phyloP scores from a whole-genome alignment of 2,797 vertebrate species.

The Erpetoichthys calabaricus region DNA sequence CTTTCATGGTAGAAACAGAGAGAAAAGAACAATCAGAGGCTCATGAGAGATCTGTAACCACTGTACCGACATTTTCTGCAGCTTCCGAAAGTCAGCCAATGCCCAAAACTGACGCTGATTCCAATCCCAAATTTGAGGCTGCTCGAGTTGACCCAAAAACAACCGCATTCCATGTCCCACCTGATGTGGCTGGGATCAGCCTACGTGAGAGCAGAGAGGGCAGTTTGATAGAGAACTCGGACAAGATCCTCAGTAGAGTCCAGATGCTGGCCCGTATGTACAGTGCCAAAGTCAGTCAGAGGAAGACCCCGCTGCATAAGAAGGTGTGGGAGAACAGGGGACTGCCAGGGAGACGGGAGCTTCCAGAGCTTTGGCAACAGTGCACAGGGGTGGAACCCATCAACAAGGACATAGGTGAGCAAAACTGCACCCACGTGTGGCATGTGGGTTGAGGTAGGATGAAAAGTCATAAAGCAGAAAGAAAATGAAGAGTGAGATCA shows the following conservation, averaged over 20 bases:
- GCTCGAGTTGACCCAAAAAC: rapidly evolving
- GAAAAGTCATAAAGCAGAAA: too few relatives aligned
- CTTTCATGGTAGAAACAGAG: too few relatives aligned
- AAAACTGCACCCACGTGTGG: too few relatives aligned
- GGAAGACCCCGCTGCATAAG: constrained; percentile 58
- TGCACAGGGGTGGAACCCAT: constrained; percentile 9
- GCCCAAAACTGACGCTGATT: constrained; percentile 9
- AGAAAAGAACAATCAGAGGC: too few relatives aligned
- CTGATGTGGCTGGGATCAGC: constrained; percentile 36
- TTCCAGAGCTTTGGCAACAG: constrained; percentile 16
- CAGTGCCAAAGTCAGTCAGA: constrained; percentile 55
- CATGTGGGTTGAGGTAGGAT: too few relatives aligned
- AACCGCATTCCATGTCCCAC: background rate
- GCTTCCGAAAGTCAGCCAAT: background rate
- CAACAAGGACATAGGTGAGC: constrained; percentile 8
- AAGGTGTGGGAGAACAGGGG: constrained; percentile 16
- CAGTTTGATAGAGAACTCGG: constrained; percentile 50
- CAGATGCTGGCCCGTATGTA: constrained; percentile 74
- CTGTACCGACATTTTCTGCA: background rate
- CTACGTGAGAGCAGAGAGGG: constrained; percentile 42
- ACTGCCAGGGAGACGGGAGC: constrained; percentile 19
- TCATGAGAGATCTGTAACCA: too few relatives aligned
- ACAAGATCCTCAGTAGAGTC: constrained; percentile 72
- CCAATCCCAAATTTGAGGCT: too few relatives aligned
- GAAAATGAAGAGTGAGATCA: too few relatives aligned